Conservation (phyloP, 2,888 invertebrate genomes). For the Scotopteryx bipunctaria region DNA sequence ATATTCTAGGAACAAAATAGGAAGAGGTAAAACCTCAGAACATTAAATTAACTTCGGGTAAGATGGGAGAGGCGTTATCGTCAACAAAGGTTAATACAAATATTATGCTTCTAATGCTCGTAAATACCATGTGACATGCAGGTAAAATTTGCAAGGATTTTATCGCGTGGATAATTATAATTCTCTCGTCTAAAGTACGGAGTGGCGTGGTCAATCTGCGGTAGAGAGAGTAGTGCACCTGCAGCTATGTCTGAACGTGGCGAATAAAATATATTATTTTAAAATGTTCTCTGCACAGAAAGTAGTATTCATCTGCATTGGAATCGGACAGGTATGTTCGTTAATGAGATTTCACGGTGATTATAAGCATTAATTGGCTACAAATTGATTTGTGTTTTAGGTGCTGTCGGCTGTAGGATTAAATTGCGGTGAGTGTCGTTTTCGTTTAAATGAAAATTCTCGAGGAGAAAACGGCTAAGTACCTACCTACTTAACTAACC, state of each 20-base stretch:
- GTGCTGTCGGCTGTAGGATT: conserved; percentile 39
- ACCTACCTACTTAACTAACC: not conserved
- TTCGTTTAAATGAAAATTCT: not conserved
- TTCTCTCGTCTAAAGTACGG: conserved; percentile 53
- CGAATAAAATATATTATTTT: conserved; percentile 31
- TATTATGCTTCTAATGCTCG: conserved; percentile 30
- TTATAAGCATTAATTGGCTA: conserved; percentile 13
- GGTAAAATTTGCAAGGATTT: conserved; percentile 58
- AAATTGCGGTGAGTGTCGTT: conserved; percentile 56
- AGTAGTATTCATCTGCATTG: conserved; percentile 35
- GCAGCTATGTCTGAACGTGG: conserved; percentile 18
- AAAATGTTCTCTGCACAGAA: conserved; percentile 40
- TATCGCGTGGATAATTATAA: conserved; percentile 66
- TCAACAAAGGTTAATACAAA: not conserved
- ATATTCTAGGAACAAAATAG: too few species aligned
- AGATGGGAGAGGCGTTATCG: too few species aligned
- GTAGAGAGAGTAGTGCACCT: conserved; percentile 45
- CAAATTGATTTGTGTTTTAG: conserved; percentile 50
- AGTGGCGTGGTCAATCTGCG: conserved; percentile 53
- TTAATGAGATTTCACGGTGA: conserved; percentile 17
- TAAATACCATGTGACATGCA: conserved; percentile 46
- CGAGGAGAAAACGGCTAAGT: not conserved
- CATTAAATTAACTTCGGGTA: too few species aligned
- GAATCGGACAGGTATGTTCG: conserved; percentile 50
- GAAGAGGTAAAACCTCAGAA: too few species aligned